Evolutionary conservation across 1,140 invertebrate species (phyloP).

Genomic region (Holcopasites calliopsidis): DNA sequence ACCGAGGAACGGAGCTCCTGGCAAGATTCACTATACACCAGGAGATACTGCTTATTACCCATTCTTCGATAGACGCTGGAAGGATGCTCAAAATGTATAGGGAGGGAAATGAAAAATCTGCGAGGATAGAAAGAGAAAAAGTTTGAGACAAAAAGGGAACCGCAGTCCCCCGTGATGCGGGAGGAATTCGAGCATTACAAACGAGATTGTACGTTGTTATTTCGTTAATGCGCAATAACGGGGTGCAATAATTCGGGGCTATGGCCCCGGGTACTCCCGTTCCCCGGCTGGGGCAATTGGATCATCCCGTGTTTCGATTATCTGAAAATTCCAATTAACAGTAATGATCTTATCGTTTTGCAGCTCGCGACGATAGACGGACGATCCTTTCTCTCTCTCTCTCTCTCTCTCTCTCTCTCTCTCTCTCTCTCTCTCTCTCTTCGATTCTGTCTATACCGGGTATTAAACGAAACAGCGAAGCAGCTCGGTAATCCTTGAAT

Average conservation of each 20-base stretch:
- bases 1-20: neutral
- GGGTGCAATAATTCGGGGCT: slow-evolving; percentile 41
- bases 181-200: slow-evolving; percentile 34
- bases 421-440: neutral
- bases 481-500: slow-evolving; percentile 5
- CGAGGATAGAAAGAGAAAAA: neutral
- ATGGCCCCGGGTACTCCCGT: neutral
- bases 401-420: no score
- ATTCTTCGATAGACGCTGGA: no score
- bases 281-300: slow-evolving; percentile 45
- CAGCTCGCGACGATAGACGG: slow-evolving; percentile 21
- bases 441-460: no score
- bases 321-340: slow-evolving; percentile 62
- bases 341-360: slow-evolving; percentile 54
- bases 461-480: neutral
- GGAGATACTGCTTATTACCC: no score
- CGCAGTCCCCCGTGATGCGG: slow-evolving; percentile 33
- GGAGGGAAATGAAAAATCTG: neutral
- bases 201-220: slow-evolving; percentile 42
- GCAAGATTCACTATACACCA: no score
- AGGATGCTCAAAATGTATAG: neutral
- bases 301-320: slow-evolving; percentile 53
- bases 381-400: neutral
- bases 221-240: slow-evolving; percentile 59
- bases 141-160: slow-evolving; percentile 29